Percentiles rank a stretch among this genome's conserved stretches.
Evolutionary conservation across 2,113 vertebrate species (phyloP).

Genomic region (Argyrosomus japonicus): DNA sequence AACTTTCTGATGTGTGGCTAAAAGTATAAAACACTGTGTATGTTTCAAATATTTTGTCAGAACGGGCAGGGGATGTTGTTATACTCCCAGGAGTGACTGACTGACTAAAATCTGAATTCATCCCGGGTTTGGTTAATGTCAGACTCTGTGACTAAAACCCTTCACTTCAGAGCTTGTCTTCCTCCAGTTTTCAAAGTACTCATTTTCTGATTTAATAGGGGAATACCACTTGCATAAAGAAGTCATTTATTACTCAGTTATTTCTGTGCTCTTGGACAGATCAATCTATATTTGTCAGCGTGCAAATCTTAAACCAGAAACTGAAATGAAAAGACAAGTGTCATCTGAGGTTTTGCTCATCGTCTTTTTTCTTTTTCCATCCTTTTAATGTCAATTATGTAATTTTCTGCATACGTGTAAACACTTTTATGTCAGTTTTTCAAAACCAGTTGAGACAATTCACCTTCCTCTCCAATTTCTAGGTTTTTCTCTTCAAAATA

Average conservation of each 20-base stretch:
- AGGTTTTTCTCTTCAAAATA: not conserved
- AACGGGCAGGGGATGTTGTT: not conserved
- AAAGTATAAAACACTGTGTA: not conserved
- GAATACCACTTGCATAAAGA: conserved; percentile 33
- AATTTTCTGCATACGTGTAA: not conserved
- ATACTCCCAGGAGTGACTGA: not conserved
- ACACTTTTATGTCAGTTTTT: not conserved
- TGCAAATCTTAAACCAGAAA: conserved; percentile 4
- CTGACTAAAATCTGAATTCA: not conserved
- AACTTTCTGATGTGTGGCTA: too few species aligned
- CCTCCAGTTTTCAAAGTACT: conserved; percentile 11
- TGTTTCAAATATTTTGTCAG: not conserved
- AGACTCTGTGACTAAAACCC: conserved; percentile 39
- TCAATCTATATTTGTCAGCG: conserved; percentile 17
- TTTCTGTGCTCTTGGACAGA: conserved; percentile 16
- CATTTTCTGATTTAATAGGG: conserved; percentile 37
- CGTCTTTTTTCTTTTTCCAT: not conserved
- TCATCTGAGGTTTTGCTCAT: not conserved
- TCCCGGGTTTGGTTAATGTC: conserved; percentile 13
- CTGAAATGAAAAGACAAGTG: not conserved
- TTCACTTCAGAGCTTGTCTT: conserved; percentile 10
- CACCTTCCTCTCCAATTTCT: not conserved
- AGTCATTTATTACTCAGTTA: conserved; percentile 38
- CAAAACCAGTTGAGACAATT: not conserved
- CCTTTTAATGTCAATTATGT: not conserved